Evolutionary conservation across 1,140 invertebrate species (phyloP).

Genomic region (Bombus difficillimus): DNA sequence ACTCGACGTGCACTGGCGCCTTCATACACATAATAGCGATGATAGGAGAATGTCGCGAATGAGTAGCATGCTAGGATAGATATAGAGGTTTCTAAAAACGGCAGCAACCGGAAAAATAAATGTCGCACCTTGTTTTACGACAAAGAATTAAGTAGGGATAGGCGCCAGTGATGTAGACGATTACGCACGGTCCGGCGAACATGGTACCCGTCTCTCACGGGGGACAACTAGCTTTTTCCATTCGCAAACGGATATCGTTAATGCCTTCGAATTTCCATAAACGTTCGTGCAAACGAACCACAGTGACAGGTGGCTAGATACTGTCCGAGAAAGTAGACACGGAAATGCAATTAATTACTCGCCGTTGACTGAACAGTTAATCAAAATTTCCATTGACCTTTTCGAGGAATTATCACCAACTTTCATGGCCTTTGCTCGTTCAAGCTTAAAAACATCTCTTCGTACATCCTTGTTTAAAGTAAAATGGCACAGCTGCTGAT

Average conservation of each 20-base stretch:
- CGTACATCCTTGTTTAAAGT: neutral
- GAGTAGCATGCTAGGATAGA: neutral
- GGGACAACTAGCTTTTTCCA: conserved; percentile 53
- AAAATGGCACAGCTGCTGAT: too few species aligned
- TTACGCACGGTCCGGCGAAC: conserved; percentile 57
- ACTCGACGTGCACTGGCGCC: too few species aligned
- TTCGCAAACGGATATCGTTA: conserved; percentile 59
- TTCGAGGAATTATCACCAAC: too few species aligned
- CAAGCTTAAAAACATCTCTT: neutral
- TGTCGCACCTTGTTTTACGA: conserved; percentile 38
- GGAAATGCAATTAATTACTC: neutral
- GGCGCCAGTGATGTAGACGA: conserved; percentile 66
- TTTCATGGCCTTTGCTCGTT: too few species aligned
- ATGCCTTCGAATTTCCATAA: conserved; percentile 64
- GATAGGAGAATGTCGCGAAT: neutral
- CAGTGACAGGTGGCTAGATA: conserved; percentile 17
- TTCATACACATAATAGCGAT: too few species aligned
- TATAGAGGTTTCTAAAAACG: neutral
- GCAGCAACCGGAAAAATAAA: conserved; percentile 30
- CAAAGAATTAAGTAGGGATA: conserved; percentile 52
- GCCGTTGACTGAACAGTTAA: too few species aligned
- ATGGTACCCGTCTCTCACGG: conserved; percentile 43
- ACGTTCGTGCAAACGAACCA: conserved; percentile 8
- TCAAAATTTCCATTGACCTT: neutral
- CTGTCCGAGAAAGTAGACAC: neutral